Base-by-base conservation (phyloP, 2,888 invertebrate species). In the Epinotia bilunana region DNA sequence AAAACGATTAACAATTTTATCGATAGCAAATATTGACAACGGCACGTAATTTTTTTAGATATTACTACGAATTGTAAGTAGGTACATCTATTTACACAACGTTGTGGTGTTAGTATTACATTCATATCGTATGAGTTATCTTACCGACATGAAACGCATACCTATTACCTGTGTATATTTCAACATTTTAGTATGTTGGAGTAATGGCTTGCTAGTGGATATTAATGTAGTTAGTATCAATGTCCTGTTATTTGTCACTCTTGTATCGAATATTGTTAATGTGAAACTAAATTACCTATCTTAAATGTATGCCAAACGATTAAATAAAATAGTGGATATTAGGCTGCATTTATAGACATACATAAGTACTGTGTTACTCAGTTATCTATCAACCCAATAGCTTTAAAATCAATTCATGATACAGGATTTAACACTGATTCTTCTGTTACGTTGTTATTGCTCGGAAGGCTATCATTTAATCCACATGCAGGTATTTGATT, bases 381-480 rank as follows among this genome's bases (percentile, higher is more conserved):
- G 12, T 62, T 43, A 11, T 12, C n/a, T 43, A 11, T 12, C n/a
- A 39, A 16, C 11, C n/a, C 9, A 61, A 16, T n/a, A 61, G n/a
- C 9, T 61, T 33, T 11, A n/a, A n/a, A 33, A n/a, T n/a, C 7
- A 16, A 61, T 60, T 60, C 33, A 6, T 23, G 9, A 16, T 28
- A 28, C n/a, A n/a, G 16, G n/a, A 60, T 60, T 60, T 1, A 16
- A 28, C 28, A 43, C 7, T 18, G 63, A 12, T 43, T 63, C 64
- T 53, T 49, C 49, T 49, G 2, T 16, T 64, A 33, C 11, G 23
- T 46, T n/a, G 18, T 58, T 43, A 43, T n/a, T 28, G 46, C 62
- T n/a, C 46, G 23, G 18, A 28, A n/a, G 23, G 87, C 90, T 89
- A 87, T 89, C 84, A 89, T 89, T 88, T 90, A 90, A 91, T 88